Percentiles rank a stretch among this genome's conserved stretches.
Evolutionary conservation across 2,797 vertebrate species (phyloP).

Genomic region (Epinephelus coioides): DNA sequence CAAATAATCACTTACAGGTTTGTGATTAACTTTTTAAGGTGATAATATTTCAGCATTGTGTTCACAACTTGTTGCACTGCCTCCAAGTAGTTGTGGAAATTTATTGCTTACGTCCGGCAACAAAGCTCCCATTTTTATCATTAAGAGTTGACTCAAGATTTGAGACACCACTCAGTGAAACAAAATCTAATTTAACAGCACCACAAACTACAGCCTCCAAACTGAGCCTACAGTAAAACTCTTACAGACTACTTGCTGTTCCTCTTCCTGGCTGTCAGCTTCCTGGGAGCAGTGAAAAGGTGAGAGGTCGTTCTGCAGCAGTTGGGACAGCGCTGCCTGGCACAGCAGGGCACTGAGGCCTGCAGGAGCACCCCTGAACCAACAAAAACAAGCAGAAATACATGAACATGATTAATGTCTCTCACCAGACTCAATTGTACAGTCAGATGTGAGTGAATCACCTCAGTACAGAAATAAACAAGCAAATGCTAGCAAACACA

Average conservation of each 20-base stretch:
- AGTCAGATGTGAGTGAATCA: background rate
- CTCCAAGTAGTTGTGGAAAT: no score
- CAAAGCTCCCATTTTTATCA: conserved; percentile 5
- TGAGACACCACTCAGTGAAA: background rate
- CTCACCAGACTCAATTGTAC: background rate
- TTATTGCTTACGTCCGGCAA: background rate
- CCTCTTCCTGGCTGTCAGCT: conserved; percentile 67
- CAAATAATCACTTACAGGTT: background rate
- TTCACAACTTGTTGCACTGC: background rate
- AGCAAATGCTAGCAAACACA: background rate
- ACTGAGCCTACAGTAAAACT: background rate
- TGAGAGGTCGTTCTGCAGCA: conserved; percentile 88
- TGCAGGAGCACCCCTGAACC: conserved; percentile 82
- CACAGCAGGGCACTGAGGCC: conserved; percentile 85
- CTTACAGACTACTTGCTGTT: conserved; percentile 74
- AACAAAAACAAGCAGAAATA: conserved; percentile 16
- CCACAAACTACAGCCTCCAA: background rate
- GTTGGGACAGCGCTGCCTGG: conserved; percentile 84
- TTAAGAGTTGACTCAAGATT: background rate
- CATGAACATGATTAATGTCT: background rate
- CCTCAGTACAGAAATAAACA: background rate
- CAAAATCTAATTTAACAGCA: background rate
- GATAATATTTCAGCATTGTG: background rate
- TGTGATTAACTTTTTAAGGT: background rate
- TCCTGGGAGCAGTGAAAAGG: conserved; percentile 84